A percentile compares a stretch with the other conserved stretches of the same genome.
Evolutionary conservation across 2,113 vertebrate genomes (phyloP).

Genomic region (Salvelinus alpinus): DNA sequence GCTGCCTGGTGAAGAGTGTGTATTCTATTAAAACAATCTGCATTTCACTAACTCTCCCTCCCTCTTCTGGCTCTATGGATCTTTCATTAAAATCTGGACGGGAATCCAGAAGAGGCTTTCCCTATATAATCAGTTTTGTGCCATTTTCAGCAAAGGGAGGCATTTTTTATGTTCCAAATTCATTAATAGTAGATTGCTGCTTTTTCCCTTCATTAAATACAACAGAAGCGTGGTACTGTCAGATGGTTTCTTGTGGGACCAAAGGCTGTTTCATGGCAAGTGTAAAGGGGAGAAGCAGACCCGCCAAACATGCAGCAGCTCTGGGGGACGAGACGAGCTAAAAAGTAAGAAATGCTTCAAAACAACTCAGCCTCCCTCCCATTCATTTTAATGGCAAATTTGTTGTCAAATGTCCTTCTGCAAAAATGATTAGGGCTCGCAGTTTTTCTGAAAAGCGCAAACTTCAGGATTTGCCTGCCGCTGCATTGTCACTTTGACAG

Average conservation of each 20-base stretch:
- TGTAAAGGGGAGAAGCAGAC: constrained; percentile 60
- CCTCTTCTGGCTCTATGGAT: constrained; percentile 59
- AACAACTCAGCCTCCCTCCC: constrained; percentile 56
- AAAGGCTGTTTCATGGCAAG: constrained; percentile 71
- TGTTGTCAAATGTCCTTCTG: constrained; percentile 73
- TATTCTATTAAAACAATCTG: constrained; percentile 74
- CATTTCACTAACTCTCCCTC: constrained; percentile 60
- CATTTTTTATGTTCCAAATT: constrained; percentile 72
- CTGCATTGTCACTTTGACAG: constrained; percentile 76
- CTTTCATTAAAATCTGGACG: constrained; percentile 75
- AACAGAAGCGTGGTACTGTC: constrained; percentile 69
- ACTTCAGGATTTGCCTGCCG: constrained; percentile 71
- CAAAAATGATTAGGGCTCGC: constrained; percentile 74
- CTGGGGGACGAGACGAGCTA: constrained; percentile 53
- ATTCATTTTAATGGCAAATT: constrained; percentile 81
- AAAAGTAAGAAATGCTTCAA: constrained; percentile 57
- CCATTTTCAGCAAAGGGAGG: constrained; percentile 71
- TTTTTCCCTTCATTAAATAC: constrained; percentile 81
- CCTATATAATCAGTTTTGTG: constrained; percentile 74
- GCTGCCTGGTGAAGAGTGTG: constrained; percentile 52
- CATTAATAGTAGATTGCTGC: constrained; percentile 80
- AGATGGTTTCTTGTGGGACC: constrained; percentile 65
- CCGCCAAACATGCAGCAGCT: constrained; percentile 67
- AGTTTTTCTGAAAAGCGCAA: constrained; percentile 75
- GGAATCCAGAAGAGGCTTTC: constrained; percentile 67